phyloP scores from a whole-genome alignment of 2,888 invertebrate genomes.

The Agriopis aurantiaria region DNA sequence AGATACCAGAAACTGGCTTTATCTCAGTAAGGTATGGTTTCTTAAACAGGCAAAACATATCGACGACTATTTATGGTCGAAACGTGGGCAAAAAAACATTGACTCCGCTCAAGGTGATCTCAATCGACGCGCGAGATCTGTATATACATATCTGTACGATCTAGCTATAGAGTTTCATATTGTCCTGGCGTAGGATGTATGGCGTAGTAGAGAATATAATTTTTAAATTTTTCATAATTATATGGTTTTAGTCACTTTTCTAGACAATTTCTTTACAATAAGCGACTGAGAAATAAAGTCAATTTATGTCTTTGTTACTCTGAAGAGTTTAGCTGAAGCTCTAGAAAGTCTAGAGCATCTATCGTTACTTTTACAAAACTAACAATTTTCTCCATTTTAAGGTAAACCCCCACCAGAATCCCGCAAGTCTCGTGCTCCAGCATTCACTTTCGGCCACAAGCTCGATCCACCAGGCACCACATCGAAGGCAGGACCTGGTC shows the following conservation, averaged over 20 bases:
- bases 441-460: constrained; percentile 93
- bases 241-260: background rate
- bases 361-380: background rate
- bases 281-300: too few species aligned
- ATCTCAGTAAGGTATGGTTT: constrained; percentile 21
- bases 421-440: constrained; percentile 91
- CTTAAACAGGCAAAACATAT: constrained; percentile 46
- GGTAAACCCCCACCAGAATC: constrained; percentile 93
- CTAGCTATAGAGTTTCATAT: constrained; percentile 51
- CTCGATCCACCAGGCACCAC: constrained; percentile 81
- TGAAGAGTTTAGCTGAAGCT: background rate
- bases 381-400: constrained; percentile 57
- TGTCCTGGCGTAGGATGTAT: constrained; percentile 48
- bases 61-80: constrained; percentile 40
- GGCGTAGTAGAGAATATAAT: constrained; percentile 11
- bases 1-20: constrained; percentile 4
- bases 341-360: background rate
- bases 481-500: constrained; percentile 92
- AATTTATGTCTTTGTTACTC: background rate
- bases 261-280: background rate
- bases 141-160: background rate
- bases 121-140: constrained; percentile 26
- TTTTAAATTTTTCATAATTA: background rate
- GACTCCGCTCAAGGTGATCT: constrained; percentile 77
- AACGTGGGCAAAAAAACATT: constrained; percentile 69